phyloP scores from a whole-genome alignment of 64 coral and sea anemone genomes.

The Exaiptasia diaphana region DNA sequence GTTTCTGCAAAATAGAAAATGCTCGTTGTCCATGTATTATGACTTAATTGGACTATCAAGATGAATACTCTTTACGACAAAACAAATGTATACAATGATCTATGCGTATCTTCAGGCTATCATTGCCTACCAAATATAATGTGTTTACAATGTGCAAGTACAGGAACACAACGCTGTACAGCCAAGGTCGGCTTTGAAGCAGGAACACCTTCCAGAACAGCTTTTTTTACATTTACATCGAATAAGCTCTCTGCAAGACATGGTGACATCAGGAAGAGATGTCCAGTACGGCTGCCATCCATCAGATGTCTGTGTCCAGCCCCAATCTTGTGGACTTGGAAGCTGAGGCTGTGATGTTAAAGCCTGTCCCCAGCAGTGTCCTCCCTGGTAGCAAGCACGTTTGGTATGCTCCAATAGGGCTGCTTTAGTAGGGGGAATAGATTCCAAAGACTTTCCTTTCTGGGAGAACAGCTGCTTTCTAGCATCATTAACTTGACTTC shows the following conservation, averaged over 20 bases:
- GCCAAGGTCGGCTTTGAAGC: slow-evolving; percentile 1
- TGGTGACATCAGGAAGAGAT: slow-evolving; percentile 27
- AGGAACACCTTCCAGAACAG: slow-evolving; percentile 27
- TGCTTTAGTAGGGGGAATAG: slow-evolving; percentile 49
- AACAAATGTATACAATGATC: no score
- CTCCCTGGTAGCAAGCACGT: slow-evolving; percentile 58
- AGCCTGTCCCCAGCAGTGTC: slow-evolving; percentile 70
- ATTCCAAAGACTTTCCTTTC: slow-evolving; percentile 50
- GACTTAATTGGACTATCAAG: no score
- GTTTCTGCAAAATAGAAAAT: no score
- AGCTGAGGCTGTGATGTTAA: slow-evolving; percentile 47
- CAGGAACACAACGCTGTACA: slow-evolving; percentile 37
- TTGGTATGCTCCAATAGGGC: slow-evolving; percentile 54
- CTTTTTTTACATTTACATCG: slow-evolving; percentile 46
- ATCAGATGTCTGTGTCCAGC: slow-evolving; percentile 32
- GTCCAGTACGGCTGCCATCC: slow-evolving; percentile 69
- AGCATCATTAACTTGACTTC: slow-evolving; percentile 7
- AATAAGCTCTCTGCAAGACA: slow-evolving; percentile 41
- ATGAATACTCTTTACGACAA: no score
- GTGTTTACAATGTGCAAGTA: no score
- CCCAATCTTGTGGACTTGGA: slow-evolving; percentile 53
- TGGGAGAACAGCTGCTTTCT: slow-evolving; percentile 64
- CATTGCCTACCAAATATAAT: no score
- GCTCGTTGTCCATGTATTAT: no score
- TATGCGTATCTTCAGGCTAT: no score